Conservation (phyloP, 2,797 vertebrate species). For the Lithobates pipiens region DNA sequence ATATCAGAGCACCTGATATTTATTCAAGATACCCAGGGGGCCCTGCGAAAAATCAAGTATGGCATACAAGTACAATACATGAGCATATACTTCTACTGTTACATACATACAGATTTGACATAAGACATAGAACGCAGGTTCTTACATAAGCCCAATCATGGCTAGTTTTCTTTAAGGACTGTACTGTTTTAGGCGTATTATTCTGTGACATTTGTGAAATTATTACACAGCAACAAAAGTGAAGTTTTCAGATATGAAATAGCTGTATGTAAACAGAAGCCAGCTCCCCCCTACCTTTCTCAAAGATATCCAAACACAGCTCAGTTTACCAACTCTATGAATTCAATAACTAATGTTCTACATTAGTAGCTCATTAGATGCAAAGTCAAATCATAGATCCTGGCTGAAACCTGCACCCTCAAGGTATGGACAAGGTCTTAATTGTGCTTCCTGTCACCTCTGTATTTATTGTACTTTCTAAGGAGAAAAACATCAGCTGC, state of each 20-base stretch:
- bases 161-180: too few relatives aligned
- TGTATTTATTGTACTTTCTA: background rate
- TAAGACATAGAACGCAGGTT: too few relatives aligned
- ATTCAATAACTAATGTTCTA: conserved; percentile 9
- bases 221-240: too few relatives aligned
- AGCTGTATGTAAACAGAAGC: background rate
- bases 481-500: background rate
- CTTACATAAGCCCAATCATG: too few relatives aligned
- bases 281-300: background rate
- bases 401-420: background rate
- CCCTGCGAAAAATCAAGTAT: too few relatives aligned
- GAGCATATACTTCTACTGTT: too few relatives aligned
- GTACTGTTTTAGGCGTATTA: too few relatives aligned
- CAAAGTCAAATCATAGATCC: conserved; percentile 12
- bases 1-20: too few relatives aligned
- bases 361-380: conserved; percentile 23
- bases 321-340: background rate
- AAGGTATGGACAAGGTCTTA: background rate
- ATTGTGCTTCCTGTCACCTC: background rate
- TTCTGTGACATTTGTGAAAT: too few relatives aligned
- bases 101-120: too few relatives aligned
- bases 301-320: background rate
- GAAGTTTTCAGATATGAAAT: background rate
- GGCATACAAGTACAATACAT: too few relatives aligned
- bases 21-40: too few relatives aligned